These are phyloP conservation scores for Astur gentilis DNA, from an alignment of 2,113 vertebrate genomes.

Conservation along the genomic window DNA sequence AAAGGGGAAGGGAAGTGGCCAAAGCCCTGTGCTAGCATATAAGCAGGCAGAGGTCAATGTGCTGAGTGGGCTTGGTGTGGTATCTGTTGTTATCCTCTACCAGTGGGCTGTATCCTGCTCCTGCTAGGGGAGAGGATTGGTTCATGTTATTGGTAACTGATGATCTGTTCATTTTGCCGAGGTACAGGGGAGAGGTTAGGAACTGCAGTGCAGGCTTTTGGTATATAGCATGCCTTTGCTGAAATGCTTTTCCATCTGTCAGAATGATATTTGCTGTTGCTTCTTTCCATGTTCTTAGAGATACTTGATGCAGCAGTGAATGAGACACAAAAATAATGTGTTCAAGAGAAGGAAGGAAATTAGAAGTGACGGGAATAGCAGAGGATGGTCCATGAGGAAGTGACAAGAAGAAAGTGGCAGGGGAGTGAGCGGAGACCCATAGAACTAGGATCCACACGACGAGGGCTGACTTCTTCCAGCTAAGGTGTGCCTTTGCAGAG, in stretches of 20 bases:
- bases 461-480: background rate
- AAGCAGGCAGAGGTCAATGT: background rate
- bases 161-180: background rate
- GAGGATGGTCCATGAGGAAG: background rate
- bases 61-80: background rate
- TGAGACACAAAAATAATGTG: background rate
- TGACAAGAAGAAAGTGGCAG: background rate
- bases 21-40: background rate
- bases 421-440: background rate
- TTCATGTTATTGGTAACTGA: background rate
- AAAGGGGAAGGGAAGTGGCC: background rate
- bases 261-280: background rate
- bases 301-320: background rate
- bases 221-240: background rate
- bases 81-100: background rate
- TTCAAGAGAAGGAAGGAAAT: background rate
- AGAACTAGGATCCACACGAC: background rate
- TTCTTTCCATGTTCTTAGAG: background rate
- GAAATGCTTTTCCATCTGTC: background rate
- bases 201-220: background rate
- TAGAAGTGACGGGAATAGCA: background rate
- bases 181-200: background rate
- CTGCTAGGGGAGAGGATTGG: background rate
- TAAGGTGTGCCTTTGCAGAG: background rate
- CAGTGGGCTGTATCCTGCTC: background rate